phyloP scores from a whole-genome alignment of 2,888 invertebrate species.

The Conistra vaccinii region DNA sequence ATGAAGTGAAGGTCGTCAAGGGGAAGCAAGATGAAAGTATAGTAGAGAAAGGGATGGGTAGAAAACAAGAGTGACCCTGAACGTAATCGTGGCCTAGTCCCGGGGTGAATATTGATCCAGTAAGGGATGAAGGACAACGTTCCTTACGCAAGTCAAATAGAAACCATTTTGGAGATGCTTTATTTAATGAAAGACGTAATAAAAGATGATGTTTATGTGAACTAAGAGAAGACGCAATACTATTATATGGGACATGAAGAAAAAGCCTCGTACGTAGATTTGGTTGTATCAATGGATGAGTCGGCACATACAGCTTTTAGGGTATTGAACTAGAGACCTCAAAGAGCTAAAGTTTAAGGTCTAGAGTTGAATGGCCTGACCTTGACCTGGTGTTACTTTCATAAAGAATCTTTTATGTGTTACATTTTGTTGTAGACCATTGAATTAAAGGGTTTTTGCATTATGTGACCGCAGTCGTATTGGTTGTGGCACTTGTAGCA shows the following conservation, averaged over 20 bases:
- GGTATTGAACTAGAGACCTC: slow-evolving; percentile 28
- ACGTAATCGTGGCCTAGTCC: slow-evolving; percentile 76
- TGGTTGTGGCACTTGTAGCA: neutral
- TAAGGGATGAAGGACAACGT: slow-evolving; percentile 59
- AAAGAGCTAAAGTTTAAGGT: slow-evolving; percentile 23
- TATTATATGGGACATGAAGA: too few species aligned
- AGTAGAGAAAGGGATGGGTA: slow-evolving; percentile 68
- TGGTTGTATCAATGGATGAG: slow-evolving; percentile 17
- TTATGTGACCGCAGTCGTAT: neutral
- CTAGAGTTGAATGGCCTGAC: slow-evolving; percentile 34
- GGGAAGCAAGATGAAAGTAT: slow-evolving; percentile 65
- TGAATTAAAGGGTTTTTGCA: neutral
- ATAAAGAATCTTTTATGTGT: slow-evolving; percentile 2
- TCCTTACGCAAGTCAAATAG: slow-evolving; percentile 51
- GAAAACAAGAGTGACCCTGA: slow-evolving; percentile 83
- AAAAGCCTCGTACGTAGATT: neutral
- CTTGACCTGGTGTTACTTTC: slow-evolving; percentile 27
- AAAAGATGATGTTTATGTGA: slow-evolving; percentile 14
- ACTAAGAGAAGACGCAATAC: neutral
- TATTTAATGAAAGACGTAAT: slow-evolving; percentile 21
- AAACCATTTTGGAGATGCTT: slow-evolving; percentile 38
- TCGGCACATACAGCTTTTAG: slow-evolving; percentile 12
- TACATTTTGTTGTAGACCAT: neutral
- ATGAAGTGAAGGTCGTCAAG: slow-evolving; percentile 66
- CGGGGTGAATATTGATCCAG: slow-evolving; percentile 69